A percentile compares a stretch with the other conserved stretches of the same genome.
Conservation (phyloP, 2,888 invertebrate species). For the Bhutanitis thaidina region DNA sequence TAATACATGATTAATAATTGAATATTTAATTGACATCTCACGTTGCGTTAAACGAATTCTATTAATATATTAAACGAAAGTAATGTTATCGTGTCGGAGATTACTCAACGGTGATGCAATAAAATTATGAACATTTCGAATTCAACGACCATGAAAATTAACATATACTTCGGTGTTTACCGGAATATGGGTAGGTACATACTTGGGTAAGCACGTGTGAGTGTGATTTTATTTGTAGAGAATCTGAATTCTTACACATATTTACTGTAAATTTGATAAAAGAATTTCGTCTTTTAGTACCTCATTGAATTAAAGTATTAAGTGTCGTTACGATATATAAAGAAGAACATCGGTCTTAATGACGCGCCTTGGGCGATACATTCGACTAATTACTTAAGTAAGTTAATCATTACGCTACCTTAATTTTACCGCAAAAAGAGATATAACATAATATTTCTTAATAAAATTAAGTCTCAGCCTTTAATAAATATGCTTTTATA, state of each 20-base stretch:
- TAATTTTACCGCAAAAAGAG: too few species aligned
- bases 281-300: too few species aligned
- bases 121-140: conserved; percentile 1
- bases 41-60: background rate
- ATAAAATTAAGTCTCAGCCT: too few species aligned
- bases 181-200: background rate
- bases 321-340: conserved; percentile 13
- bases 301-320: too few species aligned
- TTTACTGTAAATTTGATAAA: too few species aligned
- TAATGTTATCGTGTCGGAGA: background rate
- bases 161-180: conserved; percentile 6
- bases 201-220: background rate
- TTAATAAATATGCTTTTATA: too few species aligned
- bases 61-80: conserved; percentile 3
- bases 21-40: background rate
- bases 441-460: too few species aligned
- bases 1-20: conserved; percentile 4
- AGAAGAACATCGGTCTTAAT: conserved; percentile 8
- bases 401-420: background rate
- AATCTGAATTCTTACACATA: too few species aligned
- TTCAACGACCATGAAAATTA: conserved; percentile 1
- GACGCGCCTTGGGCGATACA: conserved; percentile 8
- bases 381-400: background rate
- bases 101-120: conserved; percentile 9
- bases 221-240: background rate